Percentiles rank a stretch among this genome's conserved stretches.
phyloP scores from a whole-genome alignment of 2,113 vertebrate genomes.

The Irena cyanogastra region DNA sequence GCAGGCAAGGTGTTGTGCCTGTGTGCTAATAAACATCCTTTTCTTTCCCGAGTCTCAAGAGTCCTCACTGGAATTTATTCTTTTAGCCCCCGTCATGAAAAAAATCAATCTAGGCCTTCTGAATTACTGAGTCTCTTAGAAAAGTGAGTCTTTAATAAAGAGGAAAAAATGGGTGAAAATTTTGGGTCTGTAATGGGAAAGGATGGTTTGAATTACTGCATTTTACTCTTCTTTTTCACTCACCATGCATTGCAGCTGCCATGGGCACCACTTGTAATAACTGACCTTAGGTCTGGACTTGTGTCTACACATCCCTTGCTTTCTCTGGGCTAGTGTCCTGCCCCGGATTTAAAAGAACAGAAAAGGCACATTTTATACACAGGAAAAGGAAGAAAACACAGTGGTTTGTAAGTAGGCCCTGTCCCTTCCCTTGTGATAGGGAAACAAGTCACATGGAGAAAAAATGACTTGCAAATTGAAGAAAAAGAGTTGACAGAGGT shows the following conservation, averaged over 20 bases:
- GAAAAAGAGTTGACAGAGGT: background rate
- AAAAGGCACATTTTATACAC: background rate
- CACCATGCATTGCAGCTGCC: background rate
- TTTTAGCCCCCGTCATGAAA: accelerated
- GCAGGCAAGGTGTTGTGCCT: conserved; percentile 13
- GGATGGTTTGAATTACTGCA: background rate
- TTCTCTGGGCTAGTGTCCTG: background rate
- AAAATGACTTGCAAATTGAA: background rate
- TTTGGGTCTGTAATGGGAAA: background rate
- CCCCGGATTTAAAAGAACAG: background rate
- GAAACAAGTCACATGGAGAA: background rate
- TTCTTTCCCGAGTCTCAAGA: background rate
- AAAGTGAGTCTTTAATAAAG: background rate
- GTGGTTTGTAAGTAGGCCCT: background rate
- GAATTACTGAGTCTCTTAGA: background rate
- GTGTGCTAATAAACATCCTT: conserved; percentile 59
- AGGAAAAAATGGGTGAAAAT: background rate
- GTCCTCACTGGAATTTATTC: background rate
- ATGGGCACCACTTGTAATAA: background rate
- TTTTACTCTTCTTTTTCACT: background rate
- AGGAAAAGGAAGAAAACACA: background rate
- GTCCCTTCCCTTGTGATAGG: background rate
- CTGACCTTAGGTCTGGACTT: background rate
- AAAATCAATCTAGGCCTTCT: background rate
- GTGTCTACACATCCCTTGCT: background rate